Percentiles rank a stretch among this genome's conserved stretches.
phyloP scores from a whole-genome alignment of 2,113 vertebrate genomes.

The Ploceus nigricollis region DNA sequence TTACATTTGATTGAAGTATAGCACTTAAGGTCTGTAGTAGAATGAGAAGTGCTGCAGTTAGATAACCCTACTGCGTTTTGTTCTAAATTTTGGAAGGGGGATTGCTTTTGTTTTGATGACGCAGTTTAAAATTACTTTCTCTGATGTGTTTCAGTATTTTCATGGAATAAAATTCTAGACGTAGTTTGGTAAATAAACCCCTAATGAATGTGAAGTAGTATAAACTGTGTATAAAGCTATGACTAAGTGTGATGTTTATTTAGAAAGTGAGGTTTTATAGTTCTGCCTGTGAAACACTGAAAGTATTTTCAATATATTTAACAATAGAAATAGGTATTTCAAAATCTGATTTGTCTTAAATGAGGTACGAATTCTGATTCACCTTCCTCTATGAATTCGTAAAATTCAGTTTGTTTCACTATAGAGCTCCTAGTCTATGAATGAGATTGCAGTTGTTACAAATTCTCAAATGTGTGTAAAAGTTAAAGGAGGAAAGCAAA shows the following conservation, averaged over 20 bases:
- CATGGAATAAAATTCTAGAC: constrained; percentile 65
- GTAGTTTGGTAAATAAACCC: constrained; percentile 62
- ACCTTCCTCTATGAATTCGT: fast-evolving
- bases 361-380: not conserved
- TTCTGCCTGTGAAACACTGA: not conserved
- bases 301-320: not conserved
- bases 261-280: constrained; percentile 5
- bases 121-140: constrained; percentile 51
- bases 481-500: not conserved
- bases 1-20: not conserved
- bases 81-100: not conserved
- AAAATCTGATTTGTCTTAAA: not conserved
- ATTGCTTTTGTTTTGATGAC: constrained; percentile 43
- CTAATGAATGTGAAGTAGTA: constrained; percentile 52
- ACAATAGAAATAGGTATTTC: not conserved
- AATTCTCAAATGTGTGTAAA: not conserved
- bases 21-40: not conserved
- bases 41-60: not conserved
- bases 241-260: constrained; percentile 49
- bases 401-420: not conserved
- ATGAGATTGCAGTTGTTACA: not conserved
- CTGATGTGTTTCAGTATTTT: constrained; percentile 67
- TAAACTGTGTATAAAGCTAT: constrained; percentile 54
- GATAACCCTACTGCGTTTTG: not conserved
- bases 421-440: not conserved